Evolutionary conservation across 2,888 invertebrate species (phyloP), one percentile per base, ranked within the genome.

Genomic region (Eulithis testata): DNA sequence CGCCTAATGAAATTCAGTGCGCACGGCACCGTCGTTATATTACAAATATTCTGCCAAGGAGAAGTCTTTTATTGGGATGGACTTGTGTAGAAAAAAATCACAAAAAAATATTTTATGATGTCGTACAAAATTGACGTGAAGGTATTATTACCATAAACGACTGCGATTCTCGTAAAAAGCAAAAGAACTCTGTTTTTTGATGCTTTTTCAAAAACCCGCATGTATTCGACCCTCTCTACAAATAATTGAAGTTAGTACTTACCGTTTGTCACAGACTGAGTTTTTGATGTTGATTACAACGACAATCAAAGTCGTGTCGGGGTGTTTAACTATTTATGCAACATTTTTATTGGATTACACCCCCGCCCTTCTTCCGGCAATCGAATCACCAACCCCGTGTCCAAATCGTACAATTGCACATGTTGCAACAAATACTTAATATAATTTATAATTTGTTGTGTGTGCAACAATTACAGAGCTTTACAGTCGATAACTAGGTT

Each of bases 321-420:
- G 79, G 86, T 87, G 78, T 86, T 88, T 49, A 21, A 14, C 49
- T 49, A 21, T 49, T 49, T 85, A 80, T 79, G 82, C 82, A 82
- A 83, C 78, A 74, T 74, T 77, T 82, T 70, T 83, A 90, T 89
- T 89, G 78, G 81, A 87, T 90, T 88, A 88, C 73, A 65, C 54
- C 68, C 72, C 74, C 74, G 74, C 77, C 73, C 76, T 72, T 74
- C 71, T 60, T 66, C 53, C 49, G 43, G 53, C 60, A 66, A 66
- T 68, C 56, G 27, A 63, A 66, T 68, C 64, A 63, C 58, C 56
- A 37, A 43, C 50, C 57, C 53, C 67, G 43, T n/a, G 59, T 36
- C 56, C 65, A 55, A 58, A 62, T 55, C 57, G 65, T 64, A 53
- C 54, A 59, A 63, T 55, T 64, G 69, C 71, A 70, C 73, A 70